A percentile compares a stretch with the other conserved stretches of the same genome.
phyloP scores from a whole-genome alignment of 2,797 vertebrate species.

The Cynodonichthys magdalenae region DNA sequence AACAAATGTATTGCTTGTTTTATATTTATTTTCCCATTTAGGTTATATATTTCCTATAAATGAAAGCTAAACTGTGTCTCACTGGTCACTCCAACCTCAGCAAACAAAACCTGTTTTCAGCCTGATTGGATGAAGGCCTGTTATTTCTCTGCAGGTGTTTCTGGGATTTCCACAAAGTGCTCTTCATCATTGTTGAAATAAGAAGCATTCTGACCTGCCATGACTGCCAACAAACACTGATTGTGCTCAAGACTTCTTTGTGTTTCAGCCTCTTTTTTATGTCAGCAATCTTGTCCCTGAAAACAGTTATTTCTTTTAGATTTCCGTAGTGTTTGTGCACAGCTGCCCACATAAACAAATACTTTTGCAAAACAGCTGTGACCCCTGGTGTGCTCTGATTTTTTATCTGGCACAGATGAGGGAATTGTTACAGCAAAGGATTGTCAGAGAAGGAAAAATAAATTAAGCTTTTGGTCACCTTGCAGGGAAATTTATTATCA shows the following conservation, averaged over 20 bases:
- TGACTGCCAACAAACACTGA: background rate
- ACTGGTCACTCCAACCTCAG: too few relatives aligned
- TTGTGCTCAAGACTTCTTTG: constrained; percentile 1
- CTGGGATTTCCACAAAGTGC: too few relatives aligned
- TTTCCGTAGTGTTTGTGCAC: constrained; percentile 6
- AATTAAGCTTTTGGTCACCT: background rate
- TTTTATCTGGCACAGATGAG: constrained; percentile 8
- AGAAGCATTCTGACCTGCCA: constrained; percentile 10
- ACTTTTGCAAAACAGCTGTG: constrained; percentile 34
- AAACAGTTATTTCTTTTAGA: constrained; percentile 5
- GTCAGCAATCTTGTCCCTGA: background rate
- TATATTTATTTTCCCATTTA: too few relatives aligned
- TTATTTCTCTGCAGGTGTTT: too few relatives aligned
- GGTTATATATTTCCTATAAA: too few relatives aligned
- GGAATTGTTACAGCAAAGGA: constrained; percentile 6
- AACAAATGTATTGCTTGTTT: too few relatives aligned
- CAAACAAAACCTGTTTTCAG: too few relatives aligned
- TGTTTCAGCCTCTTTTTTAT: constrained; percentile 13
- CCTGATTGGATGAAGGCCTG: too few relatives aligned
- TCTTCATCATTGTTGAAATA: too few relatives aligned
- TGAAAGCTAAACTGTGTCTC: too few relatives aligned
- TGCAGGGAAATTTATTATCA: background rate
- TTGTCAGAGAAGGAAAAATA: background rate
- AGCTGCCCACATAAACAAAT: constrained; percentile 16
- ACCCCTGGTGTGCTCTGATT: background rate